Evolutionary conservation across 2,797 vertebrate genomes (phyloP), one percentile per base, ranked within the genome.

Genomic region (Sebastiscus albofasciatus): DNA sequence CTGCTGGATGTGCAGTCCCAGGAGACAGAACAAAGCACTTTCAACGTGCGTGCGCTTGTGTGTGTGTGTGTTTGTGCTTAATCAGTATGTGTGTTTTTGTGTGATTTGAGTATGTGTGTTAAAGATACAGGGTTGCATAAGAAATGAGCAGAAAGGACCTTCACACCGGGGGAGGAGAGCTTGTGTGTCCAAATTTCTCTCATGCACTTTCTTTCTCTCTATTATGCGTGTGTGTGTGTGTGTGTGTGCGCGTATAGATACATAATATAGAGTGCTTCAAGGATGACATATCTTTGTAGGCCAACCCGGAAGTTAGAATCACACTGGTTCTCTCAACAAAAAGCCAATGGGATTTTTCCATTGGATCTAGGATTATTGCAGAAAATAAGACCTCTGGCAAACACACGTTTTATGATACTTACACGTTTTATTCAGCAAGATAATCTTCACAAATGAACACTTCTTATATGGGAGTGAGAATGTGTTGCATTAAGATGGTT

Each of bases 11-110:
- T 56, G 65, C 76, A 59, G 73, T 87, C 87, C 73, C 67, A 69
- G n/a, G 81, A 68, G 89, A 87, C 71, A 81, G 72, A 84, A 83
- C 72, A 90, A 84, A 90, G 87, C 82, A 82, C 84, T 88, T 84
- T 82, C 58, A 78, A 18, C 42, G 16, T 18, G 14, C 18, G 14
- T 33, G 77, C 34, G 49, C 68, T 65, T 68, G 55, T 42, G 20
- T 62, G 55, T 72, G 56, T 70, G 34, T 42, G 4, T 42, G 62
- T 78, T 22, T 58, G 49, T 36, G 39, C 1, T 36, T 36, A 36
- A 18, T 39, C 2, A 39, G 36, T 39, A 39, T 1, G 39, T 14
- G 39, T 42, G 56, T 70, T 59, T 49, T 49, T 49, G 64, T 79
- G 29, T 54, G 49, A 20, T 49, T 18, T 49, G 42, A 49, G 42